Percentiles rank a stretch among this genome's conserved stretches.
Conservation (phyloP, 2,113 vertebrate genomes). For the Crotalus viridis region DNA sequence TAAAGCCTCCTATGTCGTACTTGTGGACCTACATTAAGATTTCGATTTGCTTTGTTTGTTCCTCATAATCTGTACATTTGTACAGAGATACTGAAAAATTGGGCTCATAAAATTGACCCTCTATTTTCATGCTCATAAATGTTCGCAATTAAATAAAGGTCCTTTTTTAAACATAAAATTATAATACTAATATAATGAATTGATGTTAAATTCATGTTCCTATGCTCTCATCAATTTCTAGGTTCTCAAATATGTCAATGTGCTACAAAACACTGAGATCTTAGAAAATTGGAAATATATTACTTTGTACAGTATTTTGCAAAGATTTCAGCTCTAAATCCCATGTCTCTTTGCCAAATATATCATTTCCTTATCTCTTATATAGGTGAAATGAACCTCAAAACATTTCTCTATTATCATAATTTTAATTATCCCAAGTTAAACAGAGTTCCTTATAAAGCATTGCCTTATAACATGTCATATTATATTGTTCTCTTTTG, state of each 20-base stretch:
- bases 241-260: neutral
- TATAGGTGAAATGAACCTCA: neutral
- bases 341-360: neutral
- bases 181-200: neutral
- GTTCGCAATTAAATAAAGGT: neutral
- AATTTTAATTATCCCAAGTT: neutral
- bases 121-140: neutral
- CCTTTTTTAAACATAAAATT: neutral
- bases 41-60: neutral
- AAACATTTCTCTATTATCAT: neutral
- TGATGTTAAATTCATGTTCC: neutral
- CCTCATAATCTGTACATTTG: neutral
- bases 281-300: neutral
- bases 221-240: neutral
- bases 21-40: neutral
- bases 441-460: conserved; percentile 1
- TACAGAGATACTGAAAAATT: neutral
- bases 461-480: neutral
- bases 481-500: neutral
- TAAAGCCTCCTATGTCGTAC: neutral
- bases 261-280: neutral
- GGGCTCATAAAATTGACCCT: neutral
- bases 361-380: neutral
- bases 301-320: neutral
- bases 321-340: neutral